Conservation (phyloP, 1,140 invertebrate species). For the Cepaea nemoralis region DNA sequence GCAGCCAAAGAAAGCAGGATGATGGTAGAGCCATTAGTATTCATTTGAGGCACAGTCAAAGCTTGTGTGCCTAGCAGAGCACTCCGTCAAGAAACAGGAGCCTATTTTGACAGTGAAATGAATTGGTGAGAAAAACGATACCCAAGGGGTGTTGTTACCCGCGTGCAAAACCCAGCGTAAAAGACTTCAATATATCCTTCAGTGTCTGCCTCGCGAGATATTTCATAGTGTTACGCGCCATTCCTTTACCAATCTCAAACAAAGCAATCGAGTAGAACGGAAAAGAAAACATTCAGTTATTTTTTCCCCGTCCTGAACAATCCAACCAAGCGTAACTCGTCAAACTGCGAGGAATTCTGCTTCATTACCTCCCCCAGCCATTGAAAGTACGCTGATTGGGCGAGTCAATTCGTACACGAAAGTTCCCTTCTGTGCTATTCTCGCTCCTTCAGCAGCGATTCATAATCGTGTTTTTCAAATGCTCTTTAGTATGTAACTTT, state of each 20-base stretch:
- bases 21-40: no score
- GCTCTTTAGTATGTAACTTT: neutral
- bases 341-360: constrained; percentile 6
- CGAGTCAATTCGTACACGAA: constrained; percentile 8
- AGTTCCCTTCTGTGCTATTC: neutral
- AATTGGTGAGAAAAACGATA: neutral
- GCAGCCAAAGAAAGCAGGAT: no score
- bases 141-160: neutral
- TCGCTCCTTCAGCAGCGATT: neutral
- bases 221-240: neutral
- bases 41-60: no score
- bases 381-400: neutral
- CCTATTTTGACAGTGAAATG: neutral
- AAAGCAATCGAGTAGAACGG: neutral
- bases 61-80: no score
- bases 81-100: no score
- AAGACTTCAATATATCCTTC: neutral
- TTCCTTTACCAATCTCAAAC: neutral
- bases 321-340: neutral
- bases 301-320: neutral
- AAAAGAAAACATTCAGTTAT: neutral
- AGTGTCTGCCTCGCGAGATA: neutral
- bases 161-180: constrained; percentile 4
- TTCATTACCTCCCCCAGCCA: constrained; percentile 17
- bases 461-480: neutral